Evolutionary conservation across 2,888 invertebrate species (phyloP).

Genomic region (Agrypnus murinus): DNA sequence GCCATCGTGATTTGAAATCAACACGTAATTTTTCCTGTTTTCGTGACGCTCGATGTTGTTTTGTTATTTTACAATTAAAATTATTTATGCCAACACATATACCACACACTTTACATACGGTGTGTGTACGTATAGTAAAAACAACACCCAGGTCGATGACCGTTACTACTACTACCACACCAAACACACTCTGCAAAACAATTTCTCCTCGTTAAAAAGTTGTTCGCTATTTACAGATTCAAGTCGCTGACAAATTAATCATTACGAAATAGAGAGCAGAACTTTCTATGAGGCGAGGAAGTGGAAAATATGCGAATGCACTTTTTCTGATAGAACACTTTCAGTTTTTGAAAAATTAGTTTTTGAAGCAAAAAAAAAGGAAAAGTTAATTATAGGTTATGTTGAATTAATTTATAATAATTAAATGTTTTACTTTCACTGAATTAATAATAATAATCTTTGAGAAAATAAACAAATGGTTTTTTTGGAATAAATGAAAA

Average conservation of each 20-base stretch:
- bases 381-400: no score
- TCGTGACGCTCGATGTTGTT: background rate
- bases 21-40: no score
- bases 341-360: background rate
- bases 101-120: no score
- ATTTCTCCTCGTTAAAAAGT: constrained; percentile 30
- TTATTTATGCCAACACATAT: background rate
- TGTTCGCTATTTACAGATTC: constrained; percentile 20
- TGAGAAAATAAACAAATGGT: no score
- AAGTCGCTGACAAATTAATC: constrained; percentile 23
- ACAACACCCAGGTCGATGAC: constrained; percentile 16
- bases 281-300: constrained; percentile 34
- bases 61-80: constrained; percentile 3
- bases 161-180: background rate
- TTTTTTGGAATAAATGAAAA: no score
- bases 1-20: background rate
- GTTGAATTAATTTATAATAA: no score
- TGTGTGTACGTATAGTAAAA: no score
- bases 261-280: constrained; percentile 26
- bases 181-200: constrained; percentile 13
- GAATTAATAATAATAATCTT: no score
- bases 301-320: constrained; percentile 15
- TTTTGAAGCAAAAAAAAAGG: background rate
- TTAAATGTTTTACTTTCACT: no score
- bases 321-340: constrained; percentile 13